Evolutionary conservation across 1,140 invertebrate genomes (phyloP).

Genomic region (Trachelipus rathkii): DNA sequence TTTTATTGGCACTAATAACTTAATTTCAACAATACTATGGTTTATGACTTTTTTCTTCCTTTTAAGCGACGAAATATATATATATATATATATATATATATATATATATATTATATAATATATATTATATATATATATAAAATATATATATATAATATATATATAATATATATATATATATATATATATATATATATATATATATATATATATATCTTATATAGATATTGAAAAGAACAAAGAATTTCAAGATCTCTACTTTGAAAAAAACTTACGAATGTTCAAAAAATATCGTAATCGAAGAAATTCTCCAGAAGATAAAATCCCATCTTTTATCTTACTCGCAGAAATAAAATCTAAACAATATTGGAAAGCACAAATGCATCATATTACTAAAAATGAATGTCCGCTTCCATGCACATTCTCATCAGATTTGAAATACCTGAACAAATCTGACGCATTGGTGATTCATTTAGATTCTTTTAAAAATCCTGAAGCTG

Average conservation of each 20-base stretch:
- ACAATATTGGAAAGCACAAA: not conserved
- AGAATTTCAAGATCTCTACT: not conserved
- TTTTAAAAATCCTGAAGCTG: not conserved
- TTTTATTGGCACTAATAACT: too few relatives aligned
- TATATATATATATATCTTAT: slow-evolving; percentile 2
- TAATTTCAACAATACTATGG: too few relatives aligned
- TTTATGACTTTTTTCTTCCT: too few relatives aligned
- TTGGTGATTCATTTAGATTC: not conserved
- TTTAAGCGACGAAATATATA: too few relatives aligned
- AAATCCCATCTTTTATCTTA: not conserved
- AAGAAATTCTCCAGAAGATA: not conserved
- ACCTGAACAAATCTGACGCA: not conserved
- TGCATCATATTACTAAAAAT: not conserved
- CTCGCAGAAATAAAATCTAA: not conserved
- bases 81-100: too few relatives aligned
- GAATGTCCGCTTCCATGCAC: not conserved
- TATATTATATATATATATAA: too few relatives aligned
- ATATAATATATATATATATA: not conserved
- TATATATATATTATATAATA: too few relatives aligned
- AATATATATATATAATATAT: too few relatives aligned
- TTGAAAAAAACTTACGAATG: not conserved
- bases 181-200: slow-evolving; percentile 13
- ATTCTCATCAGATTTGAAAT: not conserved
- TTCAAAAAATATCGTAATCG: not conserved
- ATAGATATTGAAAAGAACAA: not conserved